A percentile compares a stretch with the other conserved stretches of the same genome.
Conservation (phyloP, 2,888 invertebrate genomes). For the Polyommatus iphigenia region DNA sequence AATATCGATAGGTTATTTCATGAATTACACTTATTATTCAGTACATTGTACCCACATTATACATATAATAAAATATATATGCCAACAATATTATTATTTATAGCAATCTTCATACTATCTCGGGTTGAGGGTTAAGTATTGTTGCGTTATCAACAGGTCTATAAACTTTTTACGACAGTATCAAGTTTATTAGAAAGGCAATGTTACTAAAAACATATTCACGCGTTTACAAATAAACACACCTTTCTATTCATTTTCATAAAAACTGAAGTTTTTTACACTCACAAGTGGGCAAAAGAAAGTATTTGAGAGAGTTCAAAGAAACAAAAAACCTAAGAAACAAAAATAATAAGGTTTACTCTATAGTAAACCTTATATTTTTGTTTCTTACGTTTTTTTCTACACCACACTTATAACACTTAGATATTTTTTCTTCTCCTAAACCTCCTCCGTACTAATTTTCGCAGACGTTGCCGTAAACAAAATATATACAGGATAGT, state of each 20-base stretch:
- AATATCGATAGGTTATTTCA: too few relatives aligned
- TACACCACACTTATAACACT: too few relatives aligned
- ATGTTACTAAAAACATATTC: background rate
- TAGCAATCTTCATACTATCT: background rate
- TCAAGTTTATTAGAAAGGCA: background rate
- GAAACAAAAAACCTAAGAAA: background rate
- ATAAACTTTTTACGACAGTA: constrained; percentile 23
- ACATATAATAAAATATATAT: too few relatives aligned
- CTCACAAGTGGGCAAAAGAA: background rate
- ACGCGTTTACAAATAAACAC: background rate
- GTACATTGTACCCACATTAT: too few relatives aligned
- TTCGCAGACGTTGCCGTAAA: too few relatives aligned
- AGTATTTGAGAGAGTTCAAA: background rate
- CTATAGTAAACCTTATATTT: too few relatives aligned
- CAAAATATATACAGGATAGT: too few relatives aligned
- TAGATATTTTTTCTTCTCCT: too few relatives aligned
- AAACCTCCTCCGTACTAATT: too few relatives aligned
- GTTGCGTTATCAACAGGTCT: constrained; percentile 19
- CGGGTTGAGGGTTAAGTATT: constrained; percentile 26
- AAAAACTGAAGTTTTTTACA: background rate
- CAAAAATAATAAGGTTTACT: too few relatives aligned
- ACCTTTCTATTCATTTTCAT: background rate
- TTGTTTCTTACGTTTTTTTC: too few relatives aligned
- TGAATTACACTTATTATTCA: too few relatives aligned
- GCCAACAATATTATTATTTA: background rate